These are phyloP conservation scores for Electrophaes corylata DNA, from an alignment of 2,888 invertebrate genomes.

Conservation along the genomic window DNA sequence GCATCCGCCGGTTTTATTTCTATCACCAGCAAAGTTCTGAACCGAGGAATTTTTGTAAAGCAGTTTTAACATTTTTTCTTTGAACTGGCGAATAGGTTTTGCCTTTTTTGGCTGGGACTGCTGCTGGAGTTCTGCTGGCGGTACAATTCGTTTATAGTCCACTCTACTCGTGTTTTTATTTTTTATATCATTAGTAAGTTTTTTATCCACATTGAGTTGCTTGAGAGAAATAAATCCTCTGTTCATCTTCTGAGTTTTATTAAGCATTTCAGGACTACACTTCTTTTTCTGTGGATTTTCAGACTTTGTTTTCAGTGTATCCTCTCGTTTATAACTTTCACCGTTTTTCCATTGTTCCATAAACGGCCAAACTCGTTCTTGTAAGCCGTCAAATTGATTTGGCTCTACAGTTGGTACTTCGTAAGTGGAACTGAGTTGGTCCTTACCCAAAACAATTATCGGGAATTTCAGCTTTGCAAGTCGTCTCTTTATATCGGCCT, in stretches of 20 bases:
- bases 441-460: conserved; percentile 63
- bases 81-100: conserved; percentile 54
- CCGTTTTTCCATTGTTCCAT: conserved; percentile 61
- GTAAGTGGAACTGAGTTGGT: conserved; percentile 57
- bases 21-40: conserved; percentile 29
- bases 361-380: conserved; percentile 70
- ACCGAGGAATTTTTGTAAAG: conserved; percentile 56
- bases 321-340: conserved; percentile 2
- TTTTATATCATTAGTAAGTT: conserved; percentile 5
- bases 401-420: conserved; percentile 50
- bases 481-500: conserved; percentile 60
- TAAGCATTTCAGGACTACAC: conserved; percentile 15
- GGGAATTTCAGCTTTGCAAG: conserved; percentile 62
- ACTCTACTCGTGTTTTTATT: conserved; percentile 27
- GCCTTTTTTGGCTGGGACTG: conserved; percentile 36
- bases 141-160: conserved; percentile 24
- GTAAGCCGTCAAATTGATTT: conserved; percentile 63
- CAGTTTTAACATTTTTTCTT: conserved; percentile 64
- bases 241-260: conserved; percentile 10
- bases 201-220: conserved; percentile 18
- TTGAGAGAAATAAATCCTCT: conserved; percentile 14
- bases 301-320: conserved; percentile 6
- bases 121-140: conserved; percentile 30
- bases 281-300: conserved; percentile 17
- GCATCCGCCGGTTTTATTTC: conserved; percentile 23